Percentiles rank a stretch among this genome's conserved stretches.
Evolutionary conservation across 2,797 vertebrate species (phyloP).

Genomic region (Liparis tanakae): DNA sequence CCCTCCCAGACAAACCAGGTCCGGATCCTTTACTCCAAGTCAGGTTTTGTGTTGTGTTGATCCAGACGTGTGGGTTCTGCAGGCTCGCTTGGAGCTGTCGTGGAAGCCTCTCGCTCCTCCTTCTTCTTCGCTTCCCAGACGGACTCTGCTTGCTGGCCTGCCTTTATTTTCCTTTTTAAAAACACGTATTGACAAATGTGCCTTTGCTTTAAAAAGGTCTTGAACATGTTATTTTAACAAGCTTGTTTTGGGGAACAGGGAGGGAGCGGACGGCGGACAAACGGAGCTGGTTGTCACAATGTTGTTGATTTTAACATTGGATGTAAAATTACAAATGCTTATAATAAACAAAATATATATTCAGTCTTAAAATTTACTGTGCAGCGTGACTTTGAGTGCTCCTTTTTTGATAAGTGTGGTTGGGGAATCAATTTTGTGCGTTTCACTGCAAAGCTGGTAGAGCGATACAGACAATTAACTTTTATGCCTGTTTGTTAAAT

Average conservation of each 20-base stretch:
- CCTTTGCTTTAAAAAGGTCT: conserved; percentile 86
- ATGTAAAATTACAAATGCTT: conserved; percentile 86
- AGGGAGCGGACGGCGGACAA: conserved; percentile 40
- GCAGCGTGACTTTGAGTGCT: conserved; percentile 82
- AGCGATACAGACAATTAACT: conserved; percentile 67
- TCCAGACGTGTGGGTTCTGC: conserved; percentile 57
- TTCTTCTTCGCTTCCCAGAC: conserved; percentile 63
- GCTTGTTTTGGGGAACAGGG: conserved; percentile 64
- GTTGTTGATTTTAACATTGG: conserved; percentile 84
- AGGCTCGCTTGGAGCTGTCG: conserved; percentile 58
- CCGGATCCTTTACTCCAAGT: conserved; percentile 55
- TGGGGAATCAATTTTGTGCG: conserved; percentile 75
- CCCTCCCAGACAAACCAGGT: conserved; percentile 51
- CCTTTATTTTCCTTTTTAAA: conserved; percentile 76
- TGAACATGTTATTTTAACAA: conserved; percentile 82
- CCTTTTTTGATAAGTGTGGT: conserved; percentile 77
- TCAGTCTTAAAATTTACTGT: conserved; percentile 84
- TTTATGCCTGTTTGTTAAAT: conserved; percentile 77
- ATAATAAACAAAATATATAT: conserved; percentile 87
- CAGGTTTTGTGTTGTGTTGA: conserved; percentile 65
- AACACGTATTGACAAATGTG: conserved; percentile 83
- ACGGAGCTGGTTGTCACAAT: conserved; percentile 71
- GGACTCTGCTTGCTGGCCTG: conserved; percentile 72
- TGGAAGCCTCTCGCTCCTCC: conserved; percentile 59
- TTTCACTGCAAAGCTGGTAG: conserved; percentile 70